Percentiles rank a stretch among this genome's conserved stretches.
Conservation (phyloP, 1,140 invertebrate genomes). For the Drosophila tsacasi region DNA sequence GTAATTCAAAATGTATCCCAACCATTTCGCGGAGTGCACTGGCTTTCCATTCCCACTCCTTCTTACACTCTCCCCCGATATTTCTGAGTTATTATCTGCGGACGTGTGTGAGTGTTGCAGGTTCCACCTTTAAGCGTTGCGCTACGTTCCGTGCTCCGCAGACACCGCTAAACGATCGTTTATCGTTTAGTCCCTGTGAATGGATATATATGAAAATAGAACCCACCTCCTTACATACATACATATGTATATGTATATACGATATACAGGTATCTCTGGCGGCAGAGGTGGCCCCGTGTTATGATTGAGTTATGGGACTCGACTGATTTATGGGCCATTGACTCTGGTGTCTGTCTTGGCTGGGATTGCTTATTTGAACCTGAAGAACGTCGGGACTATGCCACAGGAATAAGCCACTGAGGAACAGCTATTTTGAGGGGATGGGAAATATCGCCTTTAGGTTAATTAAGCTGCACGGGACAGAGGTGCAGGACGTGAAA, state of each 20-base stretch:
- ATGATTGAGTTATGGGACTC: conserved; percentile 67
- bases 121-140: conserved; percentile 11
- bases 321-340: conserved; percentile 65
- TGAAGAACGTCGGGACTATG: conserved; percentile 2
- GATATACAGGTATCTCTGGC: conserved; percentile 2
- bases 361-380: conserved; percentile 44
- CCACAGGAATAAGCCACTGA: conserved; percentile 9
- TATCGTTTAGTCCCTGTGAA: conserved; percentile 69
- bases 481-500: neutral
- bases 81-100: conserved; percentile 58
- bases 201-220: conserved; percentile 11
- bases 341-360: conserved; percentile 43
- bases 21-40: conserved; percentile 12
- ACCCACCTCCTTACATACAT: neutral
- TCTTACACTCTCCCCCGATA: conserved; percentile 5
- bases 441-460: conserved; percentile 24
- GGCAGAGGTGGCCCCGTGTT: conserved; percentile 33
- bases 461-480: conserved; percentile 17
- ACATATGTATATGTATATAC: neutral
- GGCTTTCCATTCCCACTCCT: conserved; percentile 10
- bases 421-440: neutral
- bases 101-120: conserved; percentile 49
- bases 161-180: conserved; percentile 72
- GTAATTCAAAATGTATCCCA: neutral
- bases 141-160: conserved; percentile 10